Evolutionary conservation across 1,140 invertebrate genomes (phyloP).

Genomic region (Mactra quadrangularis): DNA sequence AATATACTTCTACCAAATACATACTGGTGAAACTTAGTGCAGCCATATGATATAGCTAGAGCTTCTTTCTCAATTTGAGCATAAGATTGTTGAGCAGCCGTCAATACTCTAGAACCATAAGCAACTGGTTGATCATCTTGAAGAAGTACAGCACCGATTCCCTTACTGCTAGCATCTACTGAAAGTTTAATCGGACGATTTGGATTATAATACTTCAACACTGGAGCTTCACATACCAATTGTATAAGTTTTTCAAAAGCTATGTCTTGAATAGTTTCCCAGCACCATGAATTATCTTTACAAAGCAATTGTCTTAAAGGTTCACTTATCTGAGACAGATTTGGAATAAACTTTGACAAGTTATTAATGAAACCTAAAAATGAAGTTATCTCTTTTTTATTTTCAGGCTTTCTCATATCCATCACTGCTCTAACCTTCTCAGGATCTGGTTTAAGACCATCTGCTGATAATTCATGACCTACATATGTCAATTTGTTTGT

Average conservation of each 20-base stretch:
- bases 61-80: conserved; percentile 20
- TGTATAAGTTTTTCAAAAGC: conserved; percentile 44
- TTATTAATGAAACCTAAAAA: conserved; percentile 75
- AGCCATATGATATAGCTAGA: conserved; percentile 13
- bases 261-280: conserved; percentile 54
- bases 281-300: conserved; percentile 51
- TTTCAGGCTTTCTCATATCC: conserved; percentile 57
- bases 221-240: neutral
- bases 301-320: conserved; percentile 44
- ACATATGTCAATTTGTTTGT: conserved; percentile 5
- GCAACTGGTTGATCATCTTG: conserved; percentile 13
- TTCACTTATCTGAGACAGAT: conserved; percentile 38
- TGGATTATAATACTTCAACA: neutral
- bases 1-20: conserved; percentile 20
- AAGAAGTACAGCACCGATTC: conserved; percentile 4
- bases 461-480: conserved; percentile 3
- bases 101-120: conserved; percentile 11
- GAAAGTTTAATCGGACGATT: neutral
- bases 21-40: conserved; percentile 1
- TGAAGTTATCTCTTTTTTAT: conserved; percentile 36
- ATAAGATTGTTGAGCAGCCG: neutral
- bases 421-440: conserved; percentile 78
- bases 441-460: conserved; percentile 73
- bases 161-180: neutral
- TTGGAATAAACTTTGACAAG: conserved; percentile 79